Evolutionary conservation across 1,140 invertebrate genomes (phyloP), one percentile per base, ranked within the genome.

Genomic region (Anoplophora glabripennis): DNA sequence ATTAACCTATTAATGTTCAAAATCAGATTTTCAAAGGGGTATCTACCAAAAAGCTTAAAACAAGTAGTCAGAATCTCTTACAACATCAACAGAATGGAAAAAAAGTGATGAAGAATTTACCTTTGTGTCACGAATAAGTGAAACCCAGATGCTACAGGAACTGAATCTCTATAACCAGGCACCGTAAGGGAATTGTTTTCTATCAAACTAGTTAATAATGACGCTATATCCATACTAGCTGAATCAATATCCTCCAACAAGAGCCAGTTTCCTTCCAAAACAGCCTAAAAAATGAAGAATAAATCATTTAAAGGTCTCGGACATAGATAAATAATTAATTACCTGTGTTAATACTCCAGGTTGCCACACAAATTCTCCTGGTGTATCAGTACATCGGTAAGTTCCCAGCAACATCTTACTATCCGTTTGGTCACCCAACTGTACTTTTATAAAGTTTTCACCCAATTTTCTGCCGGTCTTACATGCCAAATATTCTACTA

Each of bases 341-440:
- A 88, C 89, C 79, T 89, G 85, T 5, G 93, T 93, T 18, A 98
- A 75, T 51, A 93, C 86, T 40, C 97, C 97, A 7, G 96, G 88
- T 66, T 91, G 85, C 96, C 96, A 99, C 28, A 95, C 76, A 80
- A 99, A 99, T 78, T 99, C 93, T 36, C 96, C 96, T 4, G 96
- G 96, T 35, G 96, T 83, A 73, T 98, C 94, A 0, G 96, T 97
- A 74, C 96, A 99, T 64, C 89, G 83, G 78, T 99, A 98, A 21
- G 92, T 91, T 5, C 97, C 97, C 9, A 99, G 76, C 11, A 99
- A 74, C 80, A 94, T 90, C 79, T 96, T 94, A 47, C 93, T 92
- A 75, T 99, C 97, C n/a, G 94, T 96, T 77, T 99, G 94, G 79
- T 99, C 96, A 3, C 95, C 94, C 4, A 99, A 78, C 73, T 99